Conservation (phyloP, 2,888 invertebrate genomes). For the Meghimatium bilineatum region DNA sequence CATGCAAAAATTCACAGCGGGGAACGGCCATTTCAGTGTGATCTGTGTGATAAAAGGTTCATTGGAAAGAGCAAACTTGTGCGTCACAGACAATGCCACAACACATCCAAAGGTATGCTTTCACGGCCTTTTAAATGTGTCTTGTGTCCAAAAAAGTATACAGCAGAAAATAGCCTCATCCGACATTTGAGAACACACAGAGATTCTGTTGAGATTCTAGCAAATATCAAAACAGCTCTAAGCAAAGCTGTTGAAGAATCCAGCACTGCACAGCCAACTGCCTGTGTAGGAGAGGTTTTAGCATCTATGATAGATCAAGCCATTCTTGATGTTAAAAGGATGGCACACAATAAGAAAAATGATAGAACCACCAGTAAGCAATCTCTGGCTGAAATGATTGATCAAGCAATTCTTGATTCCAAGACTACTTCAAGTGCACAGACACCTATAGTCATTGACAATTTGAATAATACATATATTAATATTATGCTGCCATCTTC, state of each 20-base stretch:
- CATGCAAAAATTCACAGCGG: conserved; percentile 22
- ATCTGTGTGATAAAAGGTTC: conserved; percentile 35
- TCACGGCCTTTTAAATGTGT: conserved; percentile 26
- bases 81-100: not conserved
- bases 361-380: not conserved
- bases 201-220: conserved; percentile 1
- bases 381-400: conserved; percentile 26
- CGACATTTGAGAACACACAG: conserved; percentile 30
- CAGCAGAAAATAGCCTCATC: conserved; percentile 26
- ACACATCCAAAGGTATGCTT: conserved; percentile 25
- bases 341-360: not conserved
- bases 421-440: not conserved
- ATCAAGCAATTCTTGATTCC: conserved; percentile 30
- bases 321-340: conserved; percentile 15
- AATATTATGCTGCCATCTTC: not conserved
- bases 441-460: conserved; percentile 7
- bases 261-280: not conserved
- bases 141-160: conserved; percentile 18
- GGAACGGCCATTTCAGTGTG: conserved; percentile 19
- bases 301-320: conserved; percentile 36
- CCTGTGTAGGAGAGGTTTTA: not conserved
- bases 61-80: conserved; percentile 25
- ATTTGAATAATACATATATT: not conserved
- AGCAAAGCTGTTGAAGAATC: conserved; percentile 25
- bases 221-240: not conserved